These are phyloP conservation scores for Myxocyprinus asiaticus DNA, from an alignment of 2,113 vertebrate species.

Conservation along the genomic window DNA sequence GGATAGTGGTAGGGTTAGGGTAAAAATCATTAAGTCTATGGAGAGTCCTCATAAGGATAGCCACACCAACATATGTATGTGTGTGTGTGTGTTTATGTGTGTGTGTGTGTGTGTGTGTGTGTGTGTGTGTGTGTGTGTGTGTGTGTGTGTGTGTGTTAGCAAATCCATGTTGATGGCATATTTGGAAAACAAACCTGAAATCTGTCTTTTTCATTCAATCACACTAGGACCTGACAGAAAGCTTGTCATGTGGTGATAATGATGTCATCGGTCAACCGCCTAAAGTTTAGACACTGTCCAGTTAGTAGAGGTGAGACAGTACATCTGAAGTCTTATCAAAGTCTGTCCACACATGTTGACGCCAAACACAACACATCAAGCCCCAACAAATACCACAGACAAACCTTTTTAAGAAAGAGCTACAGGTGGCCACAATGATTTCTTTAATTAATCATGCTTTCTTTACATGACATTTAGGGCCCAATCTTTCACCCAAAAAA, in stretches of 20 bases:
- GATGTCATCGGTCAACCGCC: slow-evolving; percentile 59
- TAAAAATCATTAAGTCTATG: no score
- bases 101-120: background rate
- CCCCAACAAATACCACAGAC: slow-evolving; percentile 17
- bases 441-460: background rate
- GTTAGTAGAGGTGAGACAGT: slow-evolving; percentile 52
- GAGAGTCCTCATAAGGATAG: no score
- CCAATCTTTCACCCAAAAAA: no score
- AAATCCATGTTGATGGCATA: slow-evolving; percentile 46
- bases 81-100: no score
- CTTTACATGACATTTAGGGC: no score
- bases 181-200: slow-evolving; percentile 54
- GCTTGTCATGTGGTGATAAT: slow-evolving; percentile 55
- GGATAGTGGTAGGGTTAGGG: no score
- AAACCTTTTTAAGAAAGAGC: background rate
- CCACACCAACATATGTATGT: no score
- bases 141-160: slow-evolving; percentile 34
- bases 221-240: slow-evolving; percentile 40
- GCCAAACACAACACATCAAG: slow-evolving; percentile 27
- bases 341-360: slow-evolving; percentile 56
- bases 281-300: slow-evolving; percentile 26
- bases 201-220: slow-evolving; percentile 35
- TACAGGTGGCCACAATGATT: background rate
- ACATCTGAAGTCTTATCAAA: slow-evolving; percentile 60
- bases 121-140: slow-evolving; percentile 27